phyloP scores from a whole-genome alignment of 2,113 vertebrate species.

The Dasypus novemcinctus region DNA sequence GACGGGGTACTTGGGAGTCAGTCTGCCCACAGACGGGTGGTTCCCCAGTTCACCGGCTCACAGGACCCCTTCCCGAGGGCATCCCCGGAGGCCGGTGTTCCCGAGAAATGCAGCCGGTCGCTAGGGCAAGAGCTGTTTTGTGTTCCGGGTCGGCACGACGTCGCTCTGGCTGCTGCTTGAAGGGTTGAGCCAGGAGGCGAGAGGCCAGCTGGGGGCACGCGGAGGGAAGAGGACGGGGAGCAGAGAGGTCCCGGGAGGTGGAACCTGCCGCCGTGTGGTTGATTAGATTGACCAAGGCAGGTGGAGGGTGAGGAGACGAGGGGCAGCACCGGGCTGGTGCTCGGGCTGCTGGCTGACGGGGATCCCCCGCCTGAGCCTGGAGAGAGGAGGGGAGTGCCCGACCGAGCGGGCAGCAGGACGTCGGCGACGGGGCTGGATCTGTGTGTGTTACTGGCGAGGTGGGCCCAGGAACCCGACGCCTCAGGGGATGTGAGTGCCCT shows the following conservation, averaged over 20 bases:
- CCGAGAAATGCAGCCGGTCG: background rate
- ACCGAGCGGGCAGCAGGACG: background rate
- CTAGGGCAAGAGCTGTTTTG: background rate
- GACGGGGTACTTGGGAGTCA: background rate
- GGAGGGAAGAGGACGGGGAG: background rate
- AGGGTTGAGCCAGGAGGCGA: background rate
- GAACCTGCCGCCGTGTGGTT: background rate
- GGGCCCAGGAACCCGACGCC: background rate
- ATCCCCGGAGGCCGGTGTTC: background rate
- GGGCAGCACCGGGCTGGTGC: accelerated
- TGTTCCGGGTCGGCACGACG: background rate
- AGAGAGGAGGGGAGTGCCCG: background rate
- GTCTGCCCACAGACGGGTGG: background rate
- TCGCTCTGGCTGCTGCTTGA: background rate
- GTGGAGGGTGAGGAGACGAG: accelerated
- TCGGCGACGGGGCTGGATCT: accelerated
- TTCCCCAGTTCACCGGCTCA: background rate
- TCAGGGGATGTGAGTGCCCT: background rate
- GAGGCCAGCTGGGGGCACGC: accelerated
- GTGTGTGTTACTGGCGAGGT: background rate
- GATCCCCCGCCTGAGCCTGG: background rate
- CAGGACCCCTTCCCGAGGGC: background rate
- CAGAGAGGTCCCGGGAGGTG: background rate
- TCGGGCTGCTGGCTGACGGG: background rate
- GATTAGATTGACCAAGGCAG: background rate